Evolutionary conservation across 2,888 invertebrate species (phyloP).

Genomic region (Seira ritae): DNA sequence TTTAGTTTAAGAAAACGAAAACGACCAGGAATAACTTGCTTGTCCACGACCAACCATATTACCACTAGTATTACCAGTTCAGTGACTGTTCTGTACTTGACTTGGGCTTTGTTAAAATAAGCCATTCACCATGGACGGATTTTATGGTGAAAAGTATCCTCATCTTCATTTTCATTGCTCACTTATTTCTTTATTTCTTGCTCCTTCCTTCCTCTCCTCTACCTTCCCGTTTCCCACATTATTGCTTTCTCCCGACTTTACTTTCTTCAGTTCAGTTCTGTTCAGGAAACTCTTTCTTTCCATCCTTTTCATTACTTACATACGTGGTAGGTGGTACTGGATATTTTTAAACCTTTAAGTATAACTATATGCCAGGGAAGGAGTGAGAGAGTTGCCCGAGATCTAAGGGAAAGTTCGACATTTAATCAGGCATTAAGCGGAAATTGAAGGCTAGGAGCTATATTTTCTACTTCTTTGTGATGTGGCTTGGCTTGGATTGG

Average conservation of each 20-base stretch:
- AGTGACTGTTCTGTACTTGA: no score
- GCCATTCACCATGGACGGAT: slow-evolving; percentile 52
- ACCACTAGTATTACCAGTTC: no score
- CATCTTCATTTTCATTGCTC: slow-evolving; percentile 50
- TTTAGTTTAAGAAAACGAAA: neutral
- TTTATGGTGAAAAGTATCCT: slow-evolving; percentile 51
- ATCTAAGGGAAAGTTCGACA: slow-evolving; percentile 25
- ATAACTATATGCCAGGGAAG: no score
- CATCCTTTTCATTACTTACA: no score
- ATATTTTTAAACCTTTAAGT: no score
- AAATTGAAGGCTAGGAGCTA: slow-evolving; percentile 46
- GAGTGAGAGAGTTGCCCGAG: neutral
- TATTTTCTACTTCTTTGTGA: neutral
- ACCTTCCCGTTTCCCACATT: slow-evolving; percentile 1
- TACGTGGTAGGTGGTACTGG: no score
- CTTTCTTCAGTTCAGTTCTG: no score
- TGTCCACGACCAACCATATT: no score
- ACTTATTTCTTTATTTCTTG: neutral
- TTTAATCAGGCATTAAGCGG: slow-evolving; percentile 45
- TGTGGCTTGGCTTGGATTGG: neutral
- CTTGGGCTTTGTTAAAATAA: no score
- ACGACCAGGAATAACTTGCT: no score
- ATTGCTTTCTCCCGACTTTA: slow-evolving; percentile 10
- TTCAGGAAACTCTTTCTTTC: no score
- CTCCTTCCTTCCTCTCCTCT: slow-evolving; percentile 8